Conservation (phyloP, 2,113 vertebrate genomes). For the Alligator mississippiensis region DNA sequence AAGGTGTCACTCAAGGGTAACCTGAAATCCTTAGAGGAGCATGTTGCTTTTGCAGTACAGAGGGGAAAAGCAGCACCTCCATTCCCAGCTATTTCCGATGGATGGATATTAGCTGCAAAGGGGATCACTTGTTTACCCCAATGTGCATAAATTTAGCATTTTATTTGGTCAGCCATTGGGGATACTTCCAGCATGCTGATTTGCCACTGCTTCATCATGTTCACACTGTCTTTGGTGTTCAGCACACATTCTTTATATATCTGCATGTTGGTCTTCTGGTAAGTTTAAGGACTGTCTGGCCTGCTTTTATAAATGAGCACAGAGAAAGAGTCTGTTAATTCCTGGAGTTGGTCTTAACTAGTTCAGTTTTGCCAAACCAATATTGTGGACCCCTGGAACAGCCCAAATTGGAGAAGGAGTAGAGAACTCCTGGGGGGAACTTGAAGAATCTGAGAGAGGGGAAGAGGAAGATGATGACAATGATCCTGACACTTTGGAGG, state of each 20-base stretch:
- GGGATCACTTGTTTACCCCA: background rate
- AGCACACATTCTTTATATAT: background rate
- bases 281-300: background rate
- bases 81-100: background rate
- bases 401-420: constrained; percentile 91
- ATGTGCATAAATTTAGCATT: background rate
- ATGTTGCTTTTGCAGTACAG: background rate
- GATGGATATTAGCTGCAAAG: background rate
- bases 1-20: background rate
- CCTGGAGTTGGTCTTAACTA: constrained; percentile 78
- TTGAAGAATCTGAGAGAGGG: constrained; percentile 84
- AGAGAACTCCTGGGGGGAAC: constrained; percentile 89
- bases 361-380: constrained; percentile 80
- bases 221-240: background rate
- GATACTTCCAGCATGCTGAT: too few species aligned
- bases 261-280: background rate
- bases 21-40: background rate
- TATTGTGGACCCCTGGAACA: constrained; percentile 86
- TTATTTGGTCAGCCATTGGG: background rate
- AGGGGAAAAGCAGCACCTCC: background rate
- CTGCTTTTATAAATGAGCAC: background rate
- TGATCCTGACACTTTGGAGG: constrained; percentile 57
- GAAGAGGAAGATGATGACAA: constrained; percentile 73
- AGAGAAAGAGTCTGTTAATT: background rate
- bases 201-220: background rate